A percentile compares a stretch with the other conserved stretches of the same genome.
Evolutionary conservation across 1,140 invertebrate genomes (phyloP).

Genomic region (Drosophila pruinosa): DNA sequence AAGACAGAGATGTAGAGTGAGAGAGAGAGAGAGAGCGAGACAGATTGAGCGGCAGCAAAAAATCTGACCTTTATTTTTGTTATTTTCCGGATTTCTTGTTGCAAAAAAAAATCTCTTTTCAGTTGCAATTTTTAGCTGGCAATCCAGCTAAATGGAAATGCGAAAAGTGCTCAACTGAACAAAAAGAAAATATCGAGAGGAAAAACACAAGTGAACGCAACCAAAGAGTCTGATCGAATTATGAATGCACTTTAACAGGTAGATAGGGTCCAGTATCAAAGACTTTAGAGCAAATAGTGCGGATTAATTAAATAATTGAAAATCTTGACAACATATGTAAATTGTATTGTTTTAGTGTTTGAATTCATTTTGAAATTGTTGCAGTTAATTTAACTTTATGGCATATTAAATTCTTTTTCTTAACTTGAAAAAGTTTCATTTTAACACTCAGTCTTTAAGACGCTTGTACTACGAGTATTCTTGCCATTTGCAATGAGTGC

Average conservation of each 20-base stretch:
- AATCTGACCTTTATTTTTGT: slow-evolving; percentile 1
- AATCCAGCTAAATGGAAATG: slow-evolving; percentile 14
- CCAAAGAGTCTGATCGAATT: neutral
- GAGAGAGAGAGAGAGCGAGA: neutral
- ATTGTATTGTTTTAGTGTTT: too few species aligned
- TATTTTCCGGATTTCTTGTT: slow-evolving; percentile 24
- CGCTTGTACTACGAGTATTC: too few species aligned
- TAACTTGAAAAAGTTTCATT: too few species aligned
- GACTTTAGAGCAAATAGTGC: too few species aligned
- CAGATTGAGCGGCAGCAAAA: neutral
- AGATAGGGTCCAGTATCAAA: too few species aligned
- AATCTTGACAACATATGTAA: too few species aligned
- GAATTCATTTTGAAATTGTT: too few species aligned
- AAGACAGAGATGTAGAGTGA: neutral
- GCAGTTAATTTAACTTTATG: too few species aligned
- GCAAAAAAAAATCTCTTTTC: slow-evolving; percentile 19
- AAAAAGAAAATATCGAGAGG: neutral
- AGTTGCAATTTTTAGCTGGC: slow-evolving; percentile 16
- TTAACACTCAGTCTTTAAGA: too few species aligned
- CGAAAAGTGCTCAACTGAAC: neutral
- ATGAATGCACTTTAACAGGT: neutral
- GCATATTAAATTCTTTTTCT: too few species aligned
- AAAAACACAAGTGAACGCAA: neutral
- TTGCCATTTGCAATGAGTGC: too few species aligned
- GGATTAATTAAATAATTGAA: too few species aligned